These are phyloP conservation scores for Nycteola revayana DNA, from an alignment of 2,888 invertebrate species.

Conservation along the genomic window DNA sequence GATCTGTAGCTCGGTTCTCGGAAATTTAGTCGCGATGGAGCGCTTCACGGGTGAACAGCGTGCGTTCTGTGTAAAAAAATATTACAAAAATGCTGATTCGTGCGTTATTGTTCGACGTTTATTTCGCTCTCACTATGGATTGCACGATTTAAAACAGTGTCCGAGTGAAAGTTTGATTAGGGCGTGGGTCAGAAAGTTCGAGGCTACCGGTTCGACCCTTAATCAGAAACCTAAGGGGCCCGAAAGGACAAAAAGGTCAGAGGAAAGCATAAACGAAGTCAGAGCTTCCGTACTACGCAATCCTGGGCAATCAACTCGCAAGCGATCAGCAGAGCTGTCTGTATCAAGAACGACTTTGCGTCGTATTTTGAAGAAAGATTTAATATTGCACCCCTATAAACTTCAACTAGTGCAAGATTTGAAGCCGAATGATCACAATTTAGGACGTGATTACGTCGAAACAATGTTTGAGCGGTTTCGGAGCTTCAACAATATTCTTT, in stretches of 20 bases:
- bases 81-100: conserved; percentile 8
- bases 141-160: conserved; percentile 8
- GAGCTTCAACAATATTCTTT: too few species aligned
- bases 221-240: too few species aligned
- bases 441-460: too few species aligned
- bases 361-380: conserved; percentile 22
- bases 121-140: conserved; percentile 7
- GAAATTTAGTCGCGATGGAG: conserved; percentile 7
- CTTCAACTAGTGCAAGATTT: conserved; percentile 15
- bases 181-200: conserved; percentile 16
- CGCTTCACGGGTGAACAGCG: conserved; percentile 6
- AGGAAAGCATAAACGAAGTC: not conserved
- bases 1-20: too few species aligned
- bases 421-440: not conserved
- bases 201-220: conserved; percentile 15
- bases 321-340: conserved; percentile 22
- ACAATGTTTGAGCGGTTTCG: too few species aligned
- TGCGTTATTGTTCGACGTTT: conserved; percentile 6
- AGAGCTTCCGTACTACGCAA: conserved; percentile 6
- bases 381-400: conserved; percentile 19
- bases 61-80: conserved; percentile 10
- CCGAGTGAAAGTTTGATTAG: conserved; percentile 13
- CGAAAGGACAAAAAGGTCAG: too few species aligned
- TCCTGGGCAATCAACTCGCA: conserved; percentile 22
- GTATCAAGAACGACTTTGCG: conserved; percentile 23